phyloP scores from a whole-genome alignment of 2,888 invertebrate genomes.

The Ennomos quercinarius region DNA sequence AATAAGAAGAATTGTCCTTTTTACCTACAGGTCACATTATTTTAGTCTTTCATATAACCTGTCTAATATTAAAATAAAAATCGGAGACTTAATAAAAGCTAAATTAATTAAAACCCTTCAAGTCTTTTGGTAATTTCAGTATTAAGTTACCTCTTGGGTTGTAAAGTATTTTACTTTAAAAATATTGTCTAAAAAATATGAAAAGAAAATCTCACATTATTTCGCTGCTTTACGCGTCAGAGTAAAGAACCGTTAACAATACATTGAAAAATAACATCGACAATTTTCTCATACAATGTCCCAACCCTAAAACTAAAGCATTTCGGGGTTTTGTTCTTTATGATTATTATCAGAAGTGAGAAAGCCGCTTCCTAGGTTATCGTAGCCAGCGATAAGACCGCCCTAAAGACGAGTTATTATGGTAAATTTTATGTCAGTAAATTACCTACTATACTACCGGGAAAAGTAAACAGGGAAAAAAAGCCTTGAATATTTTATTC shows the following conservation, averaged over 20 bases:
- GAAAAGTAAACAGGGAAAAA: slow-evolving; percentile 37
- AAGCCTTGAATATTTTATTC: slow-evolving; percentile 30
- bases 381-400: slow-evolving; percentile 39
- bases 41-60: slow-evolving; percentile 13
- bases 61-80: slow-evolving; percentile 1
- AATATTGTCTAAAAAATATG: too few species aligned
- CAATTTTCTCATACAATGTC: slow-evolving; percentile 7
- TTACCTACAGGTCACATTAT: too few species aligned
- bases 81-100: not conserved
- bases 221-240: too few species aligned
- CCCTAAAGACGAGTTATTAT: slow-evolving; percentile 44
- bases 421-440: slow-evolving; percentile 44
- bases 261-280: slow-evolving; percentile 8
- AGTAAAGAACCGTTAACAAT: too few species aligned
- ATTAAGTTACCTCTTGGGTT: too few species aligned
- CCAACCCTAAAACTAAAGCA: slow-evolving; percentile 33
- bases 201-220: too few species aligned
- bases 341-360: slow-evolving; percentile 41
- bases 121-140: too few species aligned
- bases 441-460: slow-evolving; percentile 34
- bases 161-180: too few species aligned
- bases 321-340: slow-evolving; percentile 39
- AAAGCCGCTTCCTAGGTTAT: slow-evolving; percentile 40
- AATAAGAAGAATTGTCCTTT: too few species aligned
- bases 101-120: too few species aligned